Evolutionary conservation across 2,113 vertebrate genomes (phyloP), one percentile per base, ranked within the genome.

Genomic region (Anolis carolinensis): DNA sequence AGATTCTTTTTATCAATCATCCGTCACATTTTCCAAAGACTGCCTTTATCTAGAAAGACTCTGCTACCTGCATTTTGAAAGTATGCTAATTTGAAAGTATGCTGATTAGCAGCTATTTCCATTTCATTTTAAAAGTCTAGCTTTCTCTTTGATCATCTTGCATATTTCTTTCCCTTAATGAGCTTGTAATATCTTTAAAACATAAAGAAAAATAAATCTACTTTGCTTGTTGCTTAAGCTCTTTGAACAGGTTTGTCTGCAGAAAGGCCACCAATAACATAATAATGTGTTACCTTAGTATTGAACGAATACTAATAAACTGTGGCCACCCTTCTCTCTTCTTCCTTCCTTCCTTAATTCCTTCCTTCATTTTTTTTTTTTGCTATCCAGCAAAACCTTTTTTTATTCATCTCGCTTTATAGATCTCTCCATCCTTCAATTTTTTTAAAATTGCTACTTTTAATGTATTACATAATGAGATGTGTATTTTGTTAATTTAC

Each of bases 141-240:
- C 0, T 84, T 89, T 90, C 89, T 7, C n/a, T 91, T 92, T 86
- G 20, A 50, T 88, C 10, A 5, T 86, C 89, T 32, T 30, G 68
- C 4, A 79, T 4, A 72, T 4, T 0, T 88, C 89, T 87, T 79
- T 88, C 25, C 10, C 10, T 82, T 76, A 21, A 68, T 48, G 79
- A 79, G 32, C 70, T 21, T 77, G 48, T 34, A 82, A 84, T 80
- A 79, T n/a, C 3, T 71, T 82, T 73, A 7, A 71, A 82, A 82
- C 23, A 52, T 70, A 25, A 72, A 52, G 67, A 21, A 36, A 82
- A 88, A 65, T 81, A 79, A 48, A 72, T 9, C 23, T 62, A 4
- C n/a, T 3, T 68, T 63, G 84, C 5, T 62, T 78, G 80, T 71
- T 34, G 2, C 71, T 87, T 62, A 76, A 89, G 23, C 27, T 83